These are phyloP conservation scores for Lysiphlebus fabarum DNA, from an alignment of 1,140 invertebrate species.

Conservation along the genomic window DNA sequence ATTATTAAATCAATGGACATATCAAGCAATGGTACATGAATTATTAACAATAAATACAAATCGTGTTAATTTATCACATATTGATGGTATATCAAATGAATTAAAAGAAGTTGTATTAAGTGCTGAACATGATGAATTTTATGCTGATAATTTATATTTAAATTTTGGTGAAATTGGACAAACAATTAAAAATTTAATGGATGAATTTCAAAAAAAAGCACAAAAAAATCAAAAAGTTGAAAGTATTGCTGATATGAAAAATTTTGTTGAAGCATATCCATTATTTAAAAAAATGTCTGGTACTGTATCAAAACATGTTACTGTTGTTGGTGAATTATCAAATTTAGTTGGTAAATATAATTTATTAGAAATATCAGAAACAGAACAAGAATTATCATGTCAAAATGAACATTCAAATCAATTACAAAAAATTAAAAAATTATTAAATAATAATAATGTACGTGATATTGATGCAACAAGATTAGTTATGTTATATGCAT, in stretches of 20 bases:
- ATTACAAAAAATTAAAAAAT: slow-evolving; percentile 66
- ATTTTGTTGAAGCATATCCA: slow-evolving; percentile 97
- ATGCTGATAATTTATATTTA: slow-evolving; percentile 90
- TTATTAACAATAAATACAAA: slow-evolving; percentile 93
- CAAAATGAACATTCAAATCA: slow-evolving; percentile 89
- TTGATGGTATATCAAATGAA: slow-evolving; percentile 83
- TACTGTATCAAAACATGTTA: slow-evolving; percentile 96
- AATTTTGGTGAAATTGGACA: slow-evolving; percentile 99
- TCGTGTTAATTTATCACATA: slow-evolving; percentile 82
- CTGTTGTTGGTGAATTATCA: slow-evolving; percentile 92
- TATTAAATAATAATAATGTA: slow-evolving; percentile 70
- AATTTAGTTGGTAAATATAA: slow-evolving; percentile 73
- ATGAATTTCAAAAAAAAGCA: slow-evolving; percentile 94
- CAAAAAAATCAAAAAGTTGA: slow-evolving; percentile 96
- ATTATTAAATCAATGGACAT: slow-evolving; percentile 98
- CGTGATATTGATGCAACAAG: slow-evolving; percentile 78
- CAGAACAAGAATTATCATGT: slow-evolving; percentile 94
- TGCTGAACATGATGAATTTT: slow-evolving; percentile 96
- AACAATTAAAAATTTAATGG: slow-evolving; percentile 95
- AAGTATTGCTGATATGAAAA: slow-evolving; percentile 98
- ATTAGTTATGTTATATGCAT: slow-evolving; percentile 88
- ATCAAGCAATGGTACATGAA: slow-evolving; percentile 99
- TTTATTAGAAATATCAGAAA: slow-evolving; percentile 89
- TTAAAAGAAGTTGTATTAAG: slow-evolving; percentile 90
- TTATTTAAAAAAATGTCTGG: slow-evolving; percentile 99